These are phyloP conservation scores for Fragum whitleyi DNA, from an alignment of 2,888 invertebrate genomes.

Conservation along the genomic window DNA sequence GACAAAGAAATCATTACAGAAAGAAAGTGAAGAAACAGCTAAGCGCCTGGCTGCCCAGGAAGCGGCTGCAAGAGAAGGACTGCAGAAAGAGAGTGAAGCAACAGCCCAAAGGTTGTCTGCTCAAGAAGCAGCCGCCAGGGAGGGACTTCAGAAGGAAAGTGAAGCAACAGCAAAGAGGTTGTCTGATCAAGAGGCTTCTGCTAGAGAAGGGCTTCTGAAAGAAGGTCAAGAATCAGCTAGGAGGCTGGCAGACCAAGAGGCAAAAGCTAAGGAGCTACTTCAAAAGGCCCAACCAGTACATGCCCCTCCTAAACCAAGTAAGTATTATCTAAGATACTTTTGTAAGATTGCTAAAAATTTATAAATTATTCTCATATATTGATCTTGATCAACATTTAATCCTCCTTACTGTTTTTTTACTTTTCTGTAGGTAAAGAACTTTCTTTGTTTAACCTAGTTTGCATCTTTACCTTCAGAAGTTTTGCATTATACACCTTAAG, in stretches of 20 bases:
- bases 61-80: constrained; percentile 38
- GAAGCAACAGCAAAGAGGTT: constrained; percentile 52
- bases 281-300: constrained; percentile 14
- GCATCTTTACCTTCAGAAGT: no score
- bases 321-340: no score
- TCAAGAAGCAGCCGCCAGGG: constrained; percentile 55
- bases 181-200: constrained; percentile 47
- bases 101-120: constrained; percentile 56
- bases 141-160: constrained; percentile 47
- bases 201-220: constrained; percentile 49
- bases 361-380: no score
- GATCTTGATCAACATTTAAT: no score
- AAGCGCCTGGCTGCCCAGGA: constrained; percentile 57
- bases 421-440: no score
- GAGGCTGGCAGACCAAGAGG: constrained; percentile 54
- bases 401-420: no score
- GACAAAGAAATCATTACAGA: constrained; percentile 43
- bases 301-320: constrained; percentile 12
- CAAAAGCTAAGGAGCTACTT: constrained; percentile 37
- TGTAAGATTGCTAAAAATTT: no score
- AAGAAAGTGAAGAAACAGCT: constrained; percentile 47
- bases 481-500: no score
- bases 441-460: no score
- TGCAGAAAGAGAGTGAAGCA: constrained; percentile 47
- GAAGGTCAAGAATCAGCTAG: constrained; percentile 49